Evolutionary conservation across 1,140 invertebrate species (phyloP).

Genomic region (Phortica variegata): DNA sequence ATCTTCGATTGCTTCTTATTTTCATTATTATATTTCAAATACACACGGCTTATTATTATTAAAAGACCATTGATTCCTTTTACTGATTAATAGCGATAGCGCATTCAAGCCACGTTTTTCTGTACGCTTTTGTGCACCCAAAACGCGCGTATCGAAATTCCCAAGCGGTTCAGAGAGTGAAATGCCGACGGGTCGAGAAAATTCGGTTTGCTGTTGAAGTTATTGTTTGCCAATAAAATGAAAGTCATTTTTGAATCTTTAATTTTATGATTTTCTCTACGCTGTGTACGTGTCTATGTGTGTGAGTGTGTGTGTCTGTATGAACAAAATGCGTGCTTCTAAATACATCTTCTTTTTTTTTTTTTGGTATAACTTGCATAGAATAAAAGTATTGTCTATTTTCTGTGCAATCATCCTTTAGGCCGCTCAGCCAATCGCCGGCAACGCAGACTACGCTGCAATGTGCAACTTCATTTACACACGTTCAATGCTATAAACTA

Average conservation of each 20-base stretch:
- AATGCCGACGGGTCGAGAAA: not conserved
- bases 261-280: no score
- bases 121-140: slow-evolving; percentile 35
- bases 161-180: slow-evolving; percentile 23
- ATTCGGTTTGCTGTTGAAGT: slow-evolving; percentile 1
- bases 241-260: slow-evolving; percentile 51
- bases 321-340: no score
- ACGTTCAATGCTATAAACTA: no score
- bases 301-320: no score
- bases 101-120: slow-evolving; percentile 43
- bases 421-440: no score
- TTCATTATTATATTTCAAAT: slow-evolving; percentile 17
- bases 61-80: slow-evolving; percentile 45
- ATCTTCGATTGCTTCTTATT: slow-evolving; percentile 22
- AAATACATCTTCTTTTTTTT: no score
- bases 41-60: slow-evolving; percentile 25
- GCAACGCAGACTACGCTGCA: no score
- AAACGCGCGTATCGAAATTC: slow-evolving; percentile 45
- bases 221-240: slow-evolving; percentile 34
- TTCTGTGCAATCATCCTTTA: no score
- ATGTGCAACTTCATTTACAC: no score
- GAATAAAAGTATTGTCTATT: no score
- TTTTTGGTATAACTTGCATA: no score
- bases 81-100: slow-evolving; percentile 45
- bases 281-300: no score